Percentiles rank a stretch among this genome's conserved stretches.
Evolutionary conservation across 2,797 vertebrate species (phyloP).

Genomic region (Hemitrygon akajei): DNA sequence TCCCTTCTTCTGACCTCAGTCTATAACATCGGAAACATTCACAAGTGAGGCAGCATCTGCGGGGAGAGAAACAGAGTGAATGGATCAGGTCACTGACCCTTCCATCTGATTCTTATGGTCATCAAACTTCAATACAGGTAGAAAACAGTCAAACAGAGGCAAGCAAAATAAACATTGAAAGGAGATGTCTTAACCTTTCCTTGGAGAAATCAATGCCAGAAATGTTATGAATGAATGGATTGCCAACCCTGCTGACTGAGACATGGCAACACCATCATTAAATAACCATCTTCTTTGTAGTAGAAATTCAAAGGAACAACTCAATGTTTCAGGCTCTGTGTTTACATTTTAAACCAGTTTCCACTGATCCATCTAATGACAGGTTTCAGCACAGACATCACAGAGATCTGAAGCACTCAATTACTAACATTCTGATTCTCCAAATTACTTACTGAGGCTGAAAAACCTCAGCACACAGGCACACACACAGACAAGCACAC

Average conservation of each 20-base stretch:
- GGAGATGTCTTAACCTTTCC: too few relatives aligned
- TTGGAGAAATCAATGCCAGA: neutral
- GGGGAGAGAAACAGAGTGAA: too few relatives aligned
- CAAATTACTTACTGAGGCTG: constrained; percentile 5
- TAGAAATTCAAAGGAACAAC: neutral
- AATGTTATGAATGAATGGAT: constrained; percentile 20
- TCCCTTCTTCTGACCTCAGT: too few relatives aligned
- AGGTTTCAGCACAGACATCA: neutral
- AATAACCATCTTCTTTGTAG: constrained; percentile 20
- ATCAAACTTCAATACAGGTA: neutral
- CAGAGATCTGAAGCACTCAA: constrained; percentile 3
- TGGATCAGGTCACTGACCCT: neutral
- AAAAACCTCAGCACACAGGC: neutral
- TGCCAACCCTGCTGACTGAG: neutral
- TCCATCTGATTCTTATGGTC: neutral
- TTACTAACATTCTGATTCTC: constrained; percentile 4
- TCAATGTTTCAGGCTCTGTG: neutral
- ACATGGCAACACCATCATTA: neutral
- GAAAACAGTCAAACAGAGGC: neutral
- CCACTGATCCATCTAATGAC: constrained; percentile 13
- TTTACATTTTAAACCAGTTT: neutral
- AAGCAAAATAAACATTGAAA: neutral
- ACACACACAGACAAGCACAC: neutral
- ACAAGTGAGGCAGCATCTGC: too few relatives aligned
- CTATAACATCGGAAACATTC: too few relatives aligned